A percentile compares a stretch with the other conserved stretches of the same genome.
These are phyloP conservation scores for Aproaerema taeniolella DNA, from an alignment of 2,888 invertebrate species.

Conservation along the genomic window DNA sequence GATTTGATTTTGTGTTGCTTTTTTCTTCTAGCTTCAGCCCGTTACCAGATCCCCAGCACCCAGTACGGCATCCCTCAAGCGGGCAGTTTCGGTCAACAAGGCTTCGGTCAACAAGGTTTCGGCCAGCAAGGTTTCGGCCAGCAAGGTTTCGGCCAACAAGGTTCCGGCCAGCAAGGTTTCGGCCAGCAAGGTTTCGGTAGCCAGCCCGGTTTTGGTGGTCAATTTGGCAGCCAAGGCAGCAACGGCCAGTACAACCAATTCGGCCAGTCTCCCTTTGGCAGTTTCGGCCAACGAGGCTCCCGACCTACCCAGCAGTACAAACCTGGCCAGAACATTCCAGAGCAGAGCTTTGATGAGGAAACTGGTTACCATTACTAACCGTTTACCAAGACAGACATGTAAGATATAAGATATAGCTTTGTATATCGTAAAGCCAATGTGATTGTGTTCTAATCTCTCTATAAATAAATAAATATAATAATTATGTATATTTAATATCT, in stretches of 20 bases:
- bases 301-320: not conserved
- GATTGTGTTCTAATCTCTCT: constrained; percentile 24
- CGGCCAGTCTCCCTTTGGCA: constrained; percentile 13
- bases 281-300: not conserved
- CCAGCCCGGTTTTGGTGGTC: constrained; percentile 15
- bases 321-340: constrained; percentile 48
- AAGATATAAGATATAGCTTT: constrained; percentile 7
- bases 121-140: constrained; percentile 6
- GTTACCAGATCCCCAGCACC: not conserved
- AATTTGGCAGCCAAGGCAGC: constrained; percentile 8
- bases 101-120: not conserved
- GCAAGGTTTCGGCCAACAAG: constrained; percentile 1
- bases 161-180: constrained; percentile 3
- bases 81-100: constrained; percentile 5
- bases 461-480: too few species aligned
- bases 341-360: constrained; percentile 59
- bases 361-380: constrained; percentile 59
- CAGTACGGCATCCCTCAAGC: constrained; percentile 1
- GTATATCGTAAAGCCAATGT: constrained; percentile 20
- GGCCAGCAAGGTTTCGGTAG: constrained; percentile 3
- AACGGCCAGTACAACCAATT: not conserved
- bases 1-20: too few species aligned
- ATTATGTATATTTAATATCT: constrained; percentile 15
- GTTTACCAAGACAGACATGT: too few species aligned
- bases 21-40: not conserved